Evolutionary conservation across 2,797 vertebrate genomes (phyloP).

Genomic region (Sciurus vulgaris): DNA sequence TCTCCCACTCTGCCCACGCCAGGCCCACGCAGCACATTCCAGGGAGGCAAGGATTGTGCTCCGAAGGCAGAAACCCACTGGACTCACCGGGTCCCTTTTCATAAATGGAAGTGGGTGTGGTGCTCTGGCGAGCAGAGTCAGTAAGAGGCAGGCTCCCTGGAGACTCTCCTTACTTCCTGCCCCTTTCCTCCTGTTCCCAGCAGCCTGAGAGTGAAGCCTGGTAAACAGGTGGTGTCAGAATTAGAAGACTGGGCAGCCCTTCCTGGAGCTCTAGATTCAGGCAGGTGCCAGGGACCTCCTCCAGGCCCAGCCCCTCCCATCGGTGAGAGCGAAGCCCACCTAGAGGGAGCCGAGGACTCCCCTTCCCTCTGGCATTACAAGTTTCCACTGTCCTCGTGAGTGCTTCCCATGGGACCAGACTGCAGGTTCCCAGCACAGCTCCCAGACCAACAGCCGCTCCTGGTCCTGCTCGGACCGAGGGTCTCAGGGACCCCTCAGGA

Average conservation of each 20-base stretch:
- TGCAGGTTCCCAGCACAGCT: rapidly evolving
- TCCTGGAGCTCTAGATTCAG: neutral
- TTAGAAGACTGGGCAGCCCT: neutral
- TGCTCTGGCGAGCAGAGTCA: neutral
- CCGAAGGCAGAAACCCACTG: neutral
- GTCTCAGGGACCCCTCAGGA: neutral
- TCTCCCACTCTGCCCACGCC: too few relatives aligned
- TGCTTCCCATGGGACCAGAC: neutral
- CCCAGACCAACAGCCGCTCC: too few relatives aligned
- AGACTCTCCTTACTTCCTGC: neutral
- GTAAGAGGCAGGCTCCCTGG: neutral
- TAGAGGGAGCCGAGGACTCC: rapidly evolving
- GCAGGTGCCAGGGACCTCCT: rapidly evolving
- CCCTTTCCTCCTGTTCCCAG: neutral
- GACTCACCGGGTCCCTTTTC: neutral
- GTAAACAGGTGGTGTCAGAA: neutral
- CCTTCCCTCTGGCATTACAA: too few relatives aligned
- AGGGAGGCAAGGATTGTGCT: neutral
- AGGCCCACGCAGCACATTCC: rapidly evolving
- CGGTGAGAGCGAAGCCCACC: neutral
- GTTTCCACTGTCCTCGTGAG: neutral
- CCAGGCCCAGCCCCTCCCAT: too few relatives aligned
- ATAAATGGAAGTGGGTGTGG: neutral
- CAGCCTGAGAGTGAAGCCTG: neutral
- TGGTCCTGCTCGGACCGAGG: too few relatives aligned